Evolutionary conservation across 2,113 vertebrate genomes (phyloP).

Genomic region (Notarius quadriscutis): DNA sequence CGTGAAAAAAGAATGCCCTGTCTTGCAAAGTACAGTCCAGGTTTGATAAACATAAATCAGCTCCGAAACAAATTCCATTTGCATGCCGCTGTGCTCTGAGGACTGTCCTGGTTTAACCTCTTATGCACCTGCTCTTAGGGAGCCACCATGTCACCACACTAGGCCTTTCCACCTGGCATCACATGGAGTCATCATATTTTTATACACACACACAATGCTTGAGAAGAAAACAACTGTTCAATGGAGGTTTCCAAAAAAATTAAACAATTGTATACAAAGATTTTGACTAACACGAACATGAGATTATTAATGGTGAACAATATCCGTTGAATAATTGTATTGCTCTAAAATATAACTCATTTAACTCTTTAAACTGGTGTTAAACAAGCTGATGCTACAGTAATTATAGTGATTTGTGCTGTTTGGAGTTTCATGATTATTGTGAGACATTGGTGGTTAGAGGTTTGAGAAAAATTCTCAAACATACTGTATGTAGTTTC

Average conservation of each 20-base stretch:
- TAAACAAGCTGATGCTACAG: background rate
- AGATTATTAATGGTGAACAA: background rate
- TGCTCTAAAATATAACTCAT: background rate
- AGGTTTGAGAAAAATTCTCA: too few relatives aligned
- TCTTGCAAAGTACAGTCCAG: constrained; percentile 10
- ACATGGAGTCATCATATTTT: constrained; percentile 14
- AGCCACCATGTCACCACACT: constrained; percentile 16
- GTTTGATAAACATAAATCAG: constrained; percentile 2
- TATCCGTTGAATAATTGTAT: background rate
- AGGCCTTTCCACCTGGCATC: background rate
- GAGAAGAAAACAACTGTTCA: background rate
- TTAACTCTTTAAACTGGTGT: background rate
- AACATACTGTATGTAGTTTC: too few relatives aligned
- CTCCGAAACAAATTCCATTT: constrained; percentile 19
- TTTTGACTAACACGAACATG: background rate
- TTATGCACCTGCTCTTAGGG: background rate
- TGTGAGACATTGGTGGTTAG: background rate
- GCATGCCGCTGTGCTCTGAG: constrained; percentile 1
- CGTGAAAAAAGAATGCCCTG: background rate
- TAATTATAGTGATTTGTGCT: background rate
- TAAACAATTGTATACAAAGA: background rate
- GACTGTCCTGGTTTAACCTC: constrained; percentile 39
- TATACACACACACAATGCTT: constrained; percentile 22
- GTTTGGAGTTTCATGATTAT: background rate
- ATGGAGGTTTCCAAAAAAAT: background rate